phyloP scores from a whole-genome alignment of 2,113 vertebrate species.

The Cyprinodon brontotheroides region DNA sequence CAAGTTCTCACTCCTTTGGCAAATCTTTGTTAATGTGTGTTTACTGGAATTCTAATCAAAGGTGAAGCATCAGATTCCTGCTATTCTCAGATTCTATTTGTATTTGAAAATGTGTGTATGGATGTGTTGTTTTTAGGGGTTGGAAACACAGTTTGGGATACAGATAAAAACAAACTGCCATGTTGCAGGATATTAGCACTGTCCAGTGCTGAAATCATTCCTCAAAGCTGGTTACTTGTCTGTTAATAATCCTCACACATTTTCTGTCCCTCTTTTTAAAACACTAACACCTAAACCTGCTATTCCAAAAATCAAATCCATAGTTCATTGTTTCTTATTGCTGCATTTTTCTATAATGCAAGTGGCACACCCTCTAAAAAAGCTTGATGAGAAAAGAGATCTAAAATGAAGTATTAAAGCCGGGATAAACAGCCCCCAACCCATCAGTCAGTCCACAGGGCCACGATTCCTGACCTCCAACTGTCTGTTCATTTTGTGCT shows the following conservation, averaged over 20 bases:
- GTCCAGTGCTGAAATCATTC: slow-evolving; percentile 74
- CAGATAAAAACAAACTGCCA: slow-evolving; percentile 45
- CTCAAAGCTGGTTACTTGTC: slow-evolving; percentile 27
- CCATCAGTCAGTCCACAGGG: slow-evolving; percentile 44
- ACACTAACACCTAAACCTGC: slow-evolving; percentile 41
- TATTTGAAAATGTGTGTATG: slow-evolving; percentile 19
- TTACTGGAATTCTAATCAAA: slow-evolving; percentile 29
- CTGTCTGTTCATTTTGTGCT: slow-evolving; percentile 70
- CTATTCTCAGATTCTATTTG: slow-evolving; percentile 7
- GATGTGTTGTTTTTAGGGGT: slow-evolving; percentile 7
- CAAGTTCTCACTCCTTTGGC: slow-evolving; percentile 9
- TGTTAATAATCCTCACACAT: slow-evolving; percentile 49
- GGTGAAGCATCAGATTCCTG: slow-evolving; percentile 23
- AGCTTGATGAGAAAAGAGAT: slow-evolving; percentile 53
- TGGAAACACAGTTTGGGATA: slow-evolving; percentile 25
- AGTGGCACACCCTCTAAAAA: slow-evolving; percentile 53
- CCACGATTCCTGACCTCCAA: slow-evolving; percentile 68
- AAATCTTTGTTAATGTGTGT: slow-evolving; percentile 9
- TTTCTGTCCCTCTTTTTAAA: slow-evolving; percentile 4
- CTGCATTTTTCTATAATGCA: slow-evolving; percentile 64
- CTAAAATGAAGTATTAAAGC: slow-evolving; percentile 37
- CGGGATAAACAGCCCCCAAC: slow-evolving; percentile 14
- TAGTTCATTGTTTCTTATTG: slow-evolving; percentile 62
- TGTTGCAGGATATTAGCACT: slow-evolving; percentile 40
- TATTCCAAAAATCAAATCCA: slow-evolving; percentile 46